Evolutionary conservation across 2,113 vertebrate species (phyloP), one percentile per base, ranked within the genome.

Genomic region (Coptodon rendalli): DNA sequence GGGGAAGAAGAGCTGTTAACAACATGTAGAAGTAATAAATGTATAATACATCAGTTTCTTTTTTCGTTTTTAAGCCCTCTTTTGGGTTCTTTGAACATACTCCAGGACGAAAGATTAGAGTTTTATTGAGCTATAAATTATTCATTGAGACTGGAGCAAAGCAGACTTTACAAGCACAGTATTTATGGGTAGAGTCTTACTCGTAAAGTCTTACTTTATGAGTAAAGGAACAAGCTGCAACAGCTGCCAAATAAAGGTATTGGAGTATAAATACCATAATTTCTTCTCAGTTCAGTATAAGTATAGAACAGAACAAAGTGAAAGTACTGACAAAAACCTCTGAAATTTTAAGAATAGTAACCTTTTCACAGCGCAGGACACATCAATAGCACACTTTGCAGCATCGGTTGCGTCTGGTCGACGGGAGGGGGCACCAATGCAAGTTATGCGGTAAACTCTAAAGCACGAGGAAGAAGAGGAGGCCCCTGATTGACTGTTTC

Each of bases 401-500:
- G 6, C 10, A 3, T 34, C 4, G 19, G 5, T 53, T 38, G 1
- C 48, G n/a, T 54, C 5, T 38, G 11, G 24, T 27, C 9, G 27
- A 29, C 52, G 0, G 5, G 0, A 56, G 27, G 54, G 59, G 86
- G 86, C 90, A 90, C 88, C 81, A 22, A 11, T 7, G n/a, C 4
- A 54, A 10, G 3, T 2, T 6, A 16, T 3, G 40, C 52, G 31
- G 3, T 9, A 1, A n/a, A 78, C 22, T 56, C 1, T 14, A 36
- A 84, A 11, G 2, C 43, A 71, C 48, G 84, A 90, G 84, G 86
- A 94, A 93, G 89, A 91, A 78, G 2, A 56, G 16, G 8, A 83
- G 48, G 57, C 31, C 14, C 9, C 36, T 13, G 73, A 81, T 81
- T 66, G 89, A 80, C 92, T 57, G 95, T 95, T 91, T 91, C 94